phyloP scores from a whole-genome alignment of 1,140 invertebrate genomes.

The Aphaenogaster ashmeadi region DNA sequence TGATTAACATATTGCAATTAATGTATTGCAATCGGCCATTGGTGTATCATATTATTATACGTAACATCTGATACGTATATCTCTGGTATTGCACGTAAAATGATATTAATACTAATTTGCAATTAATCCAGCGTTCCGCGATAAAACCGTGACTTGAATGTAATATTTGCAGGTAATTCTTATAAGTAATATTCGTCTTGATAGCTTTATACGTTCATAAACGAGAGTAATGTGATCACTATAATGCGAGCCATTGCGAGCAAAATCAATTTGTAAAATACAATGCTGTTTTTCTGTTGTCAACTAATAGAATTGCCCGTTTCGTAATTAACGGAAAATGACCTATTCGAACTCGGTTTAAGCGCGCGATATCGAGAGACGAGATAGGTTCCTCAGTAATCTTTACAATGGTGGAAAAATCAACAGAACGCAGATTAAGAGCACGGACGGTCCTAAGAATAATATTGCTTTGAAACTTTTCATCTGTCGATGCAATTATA shows the following conservation, averaged over 20 bases:
- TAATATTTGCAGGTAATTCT: neutral
- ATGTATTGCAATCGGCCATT: neutral
- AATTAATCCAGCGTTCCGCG: neutral
- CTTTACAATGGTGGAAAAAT: neutral
- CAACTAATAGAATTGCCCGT: neutral
- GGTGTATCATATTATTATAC: neutral
- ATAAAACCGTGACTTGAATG: constrained; percentile 15
- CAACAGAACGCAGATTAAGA: neutral
- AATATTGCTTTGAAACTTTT: constrained; percentile 17
- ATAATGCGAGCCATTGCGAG: too few relatives aligned
- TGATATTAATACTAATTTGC: constrained; percentile 26
- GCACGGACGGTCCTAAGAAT: neutral
- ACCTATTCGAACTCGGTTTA: neutral
- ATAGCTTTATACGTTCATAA: neutral
- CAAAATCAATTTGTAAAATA: constrained; percentile 15
- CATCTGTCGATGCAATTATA: neutral
- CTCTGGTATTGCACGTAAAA: neutral
- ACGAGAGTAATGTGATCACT: neutral
- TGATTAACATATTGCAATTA: constrained; percentile 42
- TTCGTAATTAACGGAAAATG: constrained; percentile 11
- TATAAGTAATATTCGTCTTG: neutral
- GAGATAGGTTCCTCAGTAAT: neutral
- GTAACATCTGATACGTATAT: constrained; percentile 16
- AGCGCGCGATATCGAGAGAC: neutral
- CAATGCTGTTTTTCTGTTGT: neutral